Percentiles rank a stretch among this genome's conserved stretches.
These are phyloP conservation scores for Mamestra configurata DNA, from an alignment of 1,140 invertebrate species.

Conservation along the genomic window DNA sequence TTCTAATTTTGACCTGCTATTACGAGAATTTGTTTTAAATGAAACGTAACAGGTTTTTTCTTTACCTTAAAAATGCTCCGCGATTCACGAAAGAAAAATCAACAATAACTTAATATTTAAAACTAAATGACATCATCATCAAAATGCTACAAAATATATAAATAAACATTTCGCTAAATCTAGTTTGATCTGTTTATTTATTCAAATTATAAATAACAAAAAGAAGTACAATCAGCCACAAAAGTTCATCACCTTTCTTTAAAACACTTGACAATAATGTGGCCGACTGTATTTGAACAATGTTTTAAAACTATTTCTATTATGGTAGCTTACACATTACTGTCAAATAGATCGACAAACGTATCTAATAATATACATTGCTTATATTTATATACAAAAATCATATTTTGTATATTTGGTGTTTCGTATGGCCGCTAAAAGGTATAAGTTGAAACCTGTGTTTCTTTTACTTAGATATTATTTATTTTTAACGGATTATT, in stretches of 20 bases:
- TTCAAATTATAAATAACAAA: slow-evolving; percentile 31
- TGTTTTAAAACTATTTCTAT: slow-evolving; percentile 3
- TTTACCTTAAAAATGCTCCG: not conserved
- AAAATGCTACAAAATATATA: slow-evolving; percentile 52
- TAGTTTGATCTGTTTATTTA: slow-evolving; percentile 48
- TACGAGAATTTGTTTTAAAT: not conserved
- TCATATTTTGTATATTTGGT: slow-evolving; percentile 48
- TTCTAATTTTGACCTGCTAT: not conserved
- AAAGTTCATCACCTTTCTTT: not conserved
- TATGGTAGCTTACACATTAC: slow-evolving; percentile 23
- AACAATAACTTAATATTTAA: slow-evolving; percentile 37
- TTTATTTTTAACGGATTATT: not conserved
- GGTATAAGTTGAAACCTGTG: not conserved
- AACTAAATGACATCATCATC: not conserved
- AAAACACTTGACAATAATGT: not conserved
- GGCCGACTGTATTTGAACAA: slow-evolving; percentile 11
- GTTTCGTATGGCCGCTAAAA: slow-evolving; percentile 39
- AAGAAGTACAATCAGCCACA: not conserved
- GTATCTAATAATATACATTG: slow-evolving; percentile 38
- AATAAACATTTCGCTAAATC: slow-evolving; percentile 41
- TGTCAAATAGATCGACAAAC: slow-evolving; percentile 36
- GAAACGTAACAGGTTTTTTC: not conserved
- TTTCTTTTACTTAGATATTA: slow-evolving; percentile 5
- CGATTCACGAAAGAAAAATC: slow-evolving; percentile 32
- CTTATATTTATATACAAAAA: slow-evolving; percentile 35